Evolutionary conservation across 2,888 invertebrate species (phyloP).

Genomic region (Neoaliturus tenellus): DNA sequence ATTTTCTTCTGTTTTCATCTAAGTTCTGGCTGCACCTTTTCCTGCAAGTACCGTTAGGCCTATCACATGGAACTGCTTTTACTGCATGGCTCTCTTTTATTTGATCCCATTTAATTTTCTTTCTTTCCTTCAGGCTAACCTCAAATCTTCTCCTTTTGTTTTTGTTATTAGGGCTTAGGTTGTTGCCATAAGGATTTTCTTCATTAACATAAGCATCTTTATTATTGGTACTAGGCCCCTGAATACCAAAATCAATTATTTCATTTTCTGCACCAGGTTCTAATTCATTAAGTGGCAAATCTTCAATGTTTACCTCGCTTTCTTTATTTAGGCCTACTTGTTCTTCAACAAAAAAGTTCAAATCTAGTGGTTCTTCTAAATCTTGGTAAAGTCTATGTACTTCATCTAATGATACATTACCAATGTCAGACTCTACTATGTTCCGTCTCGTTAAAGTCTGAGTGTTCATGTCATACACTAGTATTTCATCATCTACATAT

Average conservation of each 20-base stretch:
- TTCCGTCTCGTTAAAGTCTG: conserved; percentile 24
- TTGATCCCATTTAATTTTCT: conserved; percentile 24
- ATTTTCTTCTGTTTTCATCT: conserved; percentile 2
- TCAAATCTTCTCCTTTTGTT: conserved; percentile 32
- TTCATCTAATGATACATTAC: conserved; percentile 28
- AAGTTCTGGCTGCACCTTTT: conserved; percentile 25
- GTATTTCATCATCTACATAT: conserved; percentile 17
- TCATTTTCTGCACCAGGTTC: conserved; percentile 25
- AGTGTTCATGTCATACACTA: conserved; percentile 32
- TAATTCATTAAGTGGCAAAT: conserved; percentile 23
- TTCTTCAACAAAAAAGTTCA: conserved; percentile 29
- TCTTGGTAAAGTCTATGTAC: conserved; percentile 28
- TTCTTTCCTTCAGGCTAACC: conserved; percentile 23
- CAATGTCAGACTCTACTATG: conserved; percentile 28
- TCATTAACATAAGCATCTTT: conserved; percentile 7
- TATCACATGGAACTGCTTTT: conserved; percentile 3
- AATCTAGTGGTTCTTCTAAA: conserved; percentile 35
- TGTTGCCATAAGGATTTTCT: conserved; percentile 20
- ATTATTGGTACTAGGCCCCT: conserved; percentile 32
- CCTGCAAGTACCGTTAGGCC: conserved; percentile 15
- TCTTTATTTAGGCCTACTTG: conserved; percentile 32
- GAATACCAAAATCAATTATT: conserved; percentile 29
- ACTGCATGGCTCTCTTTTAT: conserved; percentile 6
- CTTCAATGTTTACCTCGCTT: conserved; percentile 35
- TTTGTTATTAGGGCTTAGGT: conserved; percentile 4